Percentiles rank a stretch among this genome's conserved stretches.
Evolutionary conservation across 2,797 vertebrate species (phyloP).

Genomic region (Tiaroga cobitis): DNA sequence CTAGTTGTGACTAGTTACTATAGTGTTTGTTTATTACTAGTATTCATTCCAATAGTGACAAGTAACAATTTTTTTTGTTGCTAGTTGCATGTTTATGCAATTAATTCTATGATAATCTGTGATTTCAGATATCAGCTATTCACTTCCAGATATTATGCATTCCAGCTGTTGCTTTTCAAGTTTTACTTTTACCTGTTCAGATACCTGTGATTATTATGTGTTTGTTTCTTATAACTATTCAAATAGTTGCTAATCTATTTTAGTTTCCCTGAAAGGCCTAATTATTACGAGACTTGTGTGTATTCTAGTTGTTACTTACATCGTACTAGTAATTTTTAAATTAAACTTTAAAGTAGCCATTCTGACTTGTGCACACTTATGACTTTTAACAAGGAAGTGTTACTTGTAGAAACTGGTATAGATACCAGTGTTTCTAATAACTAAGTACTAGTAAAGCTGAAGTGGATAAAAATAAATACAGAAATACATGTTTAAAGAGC

Average conservation of each 20-base stretch:
- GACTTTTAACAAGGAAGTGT: neutral
- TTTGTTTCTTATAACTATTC: neutral
- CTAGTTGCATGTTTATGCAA: neutral
- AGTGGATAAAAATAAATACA: neutral
- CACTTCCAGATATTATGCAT: neutral
- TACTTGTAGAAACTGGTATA: neutral
- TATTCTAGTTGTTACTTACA: neutral
- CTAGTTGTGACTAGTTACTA: neutral
- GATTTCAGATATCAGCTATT: conserved; percentile 2
- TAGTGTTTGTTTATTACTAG: neutral
- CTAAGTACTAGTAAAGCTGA: neutral
- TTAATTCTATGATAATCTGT: neutral
- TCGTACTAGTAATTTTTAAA: neutral
- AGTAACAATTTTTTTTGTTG: neutral
- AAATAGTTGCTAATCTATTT: neutral
- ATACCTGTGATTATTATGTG: neutral
- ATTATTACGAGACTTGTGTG: neutral
- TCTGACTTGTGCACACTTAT: neutral
- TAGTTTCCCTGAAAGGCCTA: neutral
- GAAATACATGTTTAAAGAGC: neutral
- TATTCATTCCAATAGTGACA: neutral
- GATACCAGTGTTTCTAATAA: neutral
- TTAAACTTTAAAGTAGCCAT: neutral
- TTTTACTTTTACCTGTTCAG: conserved; percentile 4
- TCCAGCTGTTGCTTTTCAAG: conserved; percentile 12